Evolutionary conservation across 2,888 invertebrate species (phyloP), one percentile per base, ranked within the genome.

Genomic region (Cloeon dipterum): DNA sequence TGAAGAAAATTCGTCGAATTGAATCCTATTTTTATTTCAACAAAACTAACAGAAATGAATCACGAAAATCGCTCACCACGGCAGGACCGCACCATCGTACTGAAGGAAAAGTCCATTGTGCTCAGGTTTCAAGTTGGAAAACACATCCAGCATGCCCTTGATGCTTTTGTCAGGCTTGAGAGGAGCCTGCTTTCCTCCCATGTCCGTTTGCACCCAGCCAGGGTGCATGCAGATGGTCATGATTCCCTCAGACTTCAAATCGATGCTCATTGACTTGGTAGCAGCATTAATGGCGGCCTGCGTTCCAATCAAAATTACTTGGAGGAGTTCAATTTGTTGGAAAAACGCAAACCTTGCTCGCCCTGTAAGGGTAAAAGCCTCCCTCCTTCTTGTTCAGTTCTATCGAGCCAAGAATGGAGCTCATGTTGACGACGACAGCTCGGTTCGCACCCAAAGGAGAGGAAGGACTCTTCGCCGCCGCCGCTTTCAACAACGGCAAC

Each of bases 301-400:
- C 42, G 65, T 23, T 23, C n/a, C 23, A 23, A 23, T 23, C 23
- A 23, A 23, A n/a, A 13, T 35, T n/a, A n/a, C n/a, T 23, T 23
- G 25, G 25, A 23, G n/a, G n/a, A n/a, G n/a, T n/a, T n/a, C n/a
- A n/a, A n/a, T n/a, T n/a, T n/a, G n/a, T n/a, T n/a, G n/a, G n/a
- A n/a, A n/a, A n/a, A n/a, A n/a, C n/a, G n/a, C n/a, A n/a, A n/a
- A 82, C 83, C 68, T 91, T 89, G 32, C 86, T 85, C 45, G 78
- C 71, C 46, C 86, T 66, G 51, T 89, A 89, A 0, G 83, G 74
- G 54, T 85, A 86, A 49, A 72, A 67, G 20, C 79, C 83, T 14
- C 86, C 85, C 39, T 71, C 66, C 20, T 61, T 64, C n/a, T n/a
- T n/a, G 52, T 86, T 88, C 37, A 65, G 58, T 25, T 64, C 57